A percentile compares a stretch with the other conserved stretches of the same genome.
phyloP scores from a whole-genome alignment of 1,140 invertebrate genomes.

The Ectropis grisescens region DNA sequence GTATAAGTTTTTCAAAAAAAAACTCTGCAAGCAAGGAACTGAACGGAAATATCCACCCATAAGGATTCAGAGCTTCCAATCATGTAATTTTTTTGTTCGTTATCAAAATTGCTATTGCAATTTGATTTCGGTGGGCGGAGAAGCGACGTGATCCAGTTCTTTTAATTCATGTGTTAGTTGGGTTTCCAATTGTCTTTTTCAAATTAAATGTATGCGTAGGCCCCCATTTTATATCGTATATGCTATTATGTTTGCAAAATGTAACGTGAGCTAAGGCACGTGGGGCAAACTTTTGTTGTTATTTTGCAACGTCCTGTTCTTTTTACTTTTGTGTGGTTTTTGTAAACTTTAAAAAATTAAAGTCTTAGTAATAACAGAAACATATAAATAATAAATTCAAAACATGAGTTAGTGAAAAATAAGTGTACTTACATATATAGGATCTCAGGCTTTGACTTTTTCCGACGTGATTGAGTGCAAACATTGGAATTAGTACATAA shows the following conservation, averaged over 20 bases:
- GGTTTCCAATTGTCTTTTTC: conserved; percentile 46
- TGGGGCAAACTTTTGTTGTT: conserved; percentile 50
- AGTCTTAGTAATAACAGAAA: too few species aligned
- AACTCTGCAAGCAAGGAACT: conserved; percentile 3
- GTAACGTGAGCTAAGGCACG: conserved; percentile 53
- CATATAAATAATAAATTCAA: too few species aligned
- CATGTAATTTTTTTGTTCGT: conserved; percentile 41
- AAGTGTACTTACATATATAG: too few species aligned
- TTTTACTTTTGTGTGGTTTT: neutral
- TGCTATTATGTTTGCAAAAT: conserved; percentile 39
- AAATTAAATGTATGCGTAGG: conserved; percentile 51
- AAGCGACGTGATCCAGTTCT: conserved; percentile 37
- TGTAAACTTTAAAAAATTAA: too few species aligned
- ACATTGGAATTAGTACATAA: too few species aligned
- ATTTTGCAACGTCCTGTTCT: conserved; percentile 22
- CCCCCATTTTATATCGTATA: conserved; percentile 28
- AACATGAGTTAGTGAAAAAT: too few species aligned
- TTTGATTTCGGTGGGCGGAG: conserved; percentile 47
- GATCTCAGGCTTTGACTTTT: too few species aligned
- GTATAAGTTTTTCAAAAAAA: too few species aligned
- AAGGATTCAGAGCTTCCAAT: conserved; percentile 27
- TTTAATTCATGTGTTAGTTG: too few species aligned
- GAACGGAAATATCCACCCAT: conserved; percentile 61
- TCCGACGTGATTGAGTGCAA: too few species aligned
- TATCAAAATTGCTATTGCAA: conserved; percentile 63